Conservation (phyloP, 2,888 invertebrate genomes). For the Nemapogon koenigi region DNA sequence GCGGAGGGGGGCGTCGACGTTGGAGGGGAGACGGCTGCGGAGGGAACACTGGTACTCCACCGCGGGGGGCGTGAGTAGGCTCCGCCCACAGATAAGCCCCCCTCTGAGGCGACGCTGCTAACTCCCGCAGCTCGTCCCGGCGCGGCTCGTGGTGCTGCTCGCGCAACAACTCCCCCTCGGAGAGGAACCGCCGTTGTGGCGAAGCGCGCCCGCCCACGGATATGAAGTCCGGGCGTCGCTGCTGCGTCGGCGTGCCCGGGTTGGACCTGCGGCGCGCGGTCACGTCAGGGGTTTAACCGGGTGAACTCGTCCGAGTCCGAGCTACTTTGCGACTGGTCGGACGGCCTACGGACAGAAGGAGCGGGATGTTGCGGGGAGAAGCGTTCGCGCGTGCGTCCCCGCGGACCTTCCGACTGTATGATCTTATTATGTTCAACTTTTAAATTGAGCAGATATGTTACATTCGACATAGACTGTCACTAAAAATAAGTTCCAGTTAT, state of each 20-base stretch:
- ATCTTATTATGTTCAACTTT: too few species aligned
- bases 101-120: constrained; percentile 87
- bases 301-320: constrained; percentile 62
- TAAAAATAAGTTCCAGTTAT: too few species aligned
- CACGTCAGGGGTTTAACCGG: constrained; percentile 62
- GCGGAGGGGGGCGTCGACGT: constrained; percentile 60
- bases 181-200: constrained; percentile 80
- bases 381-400: constrained; percentile 45
- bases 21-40: constrained; percentile 32
- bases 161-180: constrained; percentile 81
- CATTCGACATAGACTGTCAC: too few species aligned
- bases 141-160: constrained; percentile 77
- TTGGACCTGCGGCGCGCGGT: constrained; percentile 77
- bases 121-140: constrained; percentile 86
- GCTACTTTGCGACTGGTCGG: constrained; percentile 63
- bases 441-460: too few species aligned
- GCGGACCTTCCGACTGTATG: constrained; percentile 32
- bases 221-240: constrained; percentile 87
- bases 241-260: constrained; percentile 91
- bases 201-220: constrained; percentile 70
- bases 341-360: constrained; percentile 63
- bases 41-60: constrained; percentile 23
- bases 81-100: constrained; percentile 60
- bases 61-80: constrained; percentile 44
- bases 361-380: constrained; percentile 63